Base-by-base conservation (phyloP, 1,140 invertebrate species). In the Drosophila funebris region DNA sequence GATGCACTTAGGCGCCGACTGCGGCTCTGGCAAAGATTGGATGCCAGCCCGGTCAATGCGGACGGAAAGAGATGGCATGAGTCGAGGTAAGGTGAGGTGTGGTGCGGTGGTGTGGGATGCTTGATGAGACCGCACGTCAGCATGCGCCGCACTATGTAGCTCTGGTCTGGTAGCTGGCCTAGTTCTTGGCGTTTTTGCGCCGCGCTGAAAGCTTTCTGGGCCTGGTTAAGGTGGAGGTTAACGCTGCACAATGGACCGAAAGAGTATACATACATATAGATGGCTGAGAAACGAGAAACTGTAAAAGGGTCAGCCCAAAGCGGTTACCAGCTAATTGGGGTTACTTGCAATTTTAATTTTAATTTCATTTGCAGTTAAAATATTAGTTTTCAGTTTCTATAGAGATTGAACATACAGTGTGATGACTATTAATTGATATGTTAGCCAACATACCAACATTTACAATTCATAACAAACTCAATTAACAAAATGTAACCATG, bases 121-220 rank as follows among this genome's bases (percentile, higher is more conserved):
- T 13, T 36, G 69, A 76, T 66, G 69, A 67, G 78, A 80, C 81
- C 81, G 76, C 76, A 80, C 62, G 70, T 71, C 77, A 78, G 70
- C 53, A 44, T 16, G 60, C 58, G 52, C 41, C 31, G 46, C 52
- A 29, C 50, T 56, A 29, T 22, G 11, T 31, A 36, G 50, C 14
- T 60, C 62, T 43, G 62, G 43, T 60, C 62, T 43, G 62, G 43
- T 50, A 50, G 69, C 54, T 82, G 82, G 82, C 82, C 82, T 87
- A 87, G 76, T 87, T 87, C 66, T 37, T 43, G 29, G 5, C 44
- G 13, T 52, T 70, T 66, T 73, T 62, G 58, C 57, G 64, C 57
- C 66, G 46, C 24, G 33, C 58, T 78, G 60, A 71, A 74, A 79
- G 76, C 81, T 68, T 73, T 69, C 73, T 72, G 58, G 53, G 62